Evolutionary conservation across 2,888 invertebrate genomes (phyloP).

Genomic region (Nudaria mundana): DNA sequence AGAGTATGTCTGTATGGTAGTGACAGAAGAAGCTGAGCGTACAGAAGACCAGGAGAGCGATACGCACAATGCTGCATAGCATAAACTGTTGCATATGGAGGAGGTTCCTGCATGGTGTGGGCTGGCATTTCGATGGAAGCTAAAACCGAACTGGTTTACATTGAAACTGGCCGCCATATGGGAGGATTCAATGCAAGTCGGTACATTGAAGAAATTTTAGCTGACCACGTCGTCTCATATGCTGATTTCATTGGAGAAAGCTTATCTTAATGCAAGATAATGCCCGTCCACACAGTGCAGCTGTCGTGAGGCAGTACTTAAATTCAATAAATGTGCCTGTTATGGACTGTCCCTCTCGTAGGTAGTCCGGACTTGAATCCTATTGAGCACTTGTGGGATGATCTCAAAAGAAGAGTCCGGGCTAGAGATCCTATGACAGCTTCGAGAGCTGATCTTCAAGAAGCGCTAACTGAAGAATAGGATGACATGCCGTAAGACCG

Average conservation of each 20-base stretch:
- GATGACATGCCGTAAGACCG: no score
- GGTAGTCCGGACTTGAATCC: no score
- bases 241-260: conserved; percentile 5
- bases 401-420: no score
- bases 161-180: neutral
- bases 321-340: neutral
- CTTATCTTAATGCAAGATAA: neutral
- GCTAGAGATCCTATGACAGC: no score
- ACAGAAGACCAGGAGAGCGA: conserved; percentile 9
- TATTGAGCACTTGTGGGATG: no score
- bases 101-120: conserved; percentile 13
- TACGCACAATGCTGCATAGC: conserved; percentile 9
- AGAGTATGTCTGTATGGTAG: conserved; percentile 7
- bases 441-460: no score
- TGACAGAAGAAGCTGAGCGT: conserved; percentile 4
- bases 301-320: neutral
- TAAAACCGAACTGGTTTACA: conserved; percentile 4
- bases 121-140: conserved; percentile 8
- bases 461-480: no score
- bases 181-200: conserved; percentile 2
- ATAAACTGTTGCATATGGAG: conserved; percentile 10
- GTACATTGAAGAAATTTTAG: conserved; percentile 7
- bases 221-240: conserved; percentile 4
- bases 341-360: conserved; percentile 29
- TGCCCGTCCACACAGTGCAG: neutral